phyloP scores from a whole-genome alignment of 64 coral and sea anemone species.

The Montipora efflorescens region DNA sequence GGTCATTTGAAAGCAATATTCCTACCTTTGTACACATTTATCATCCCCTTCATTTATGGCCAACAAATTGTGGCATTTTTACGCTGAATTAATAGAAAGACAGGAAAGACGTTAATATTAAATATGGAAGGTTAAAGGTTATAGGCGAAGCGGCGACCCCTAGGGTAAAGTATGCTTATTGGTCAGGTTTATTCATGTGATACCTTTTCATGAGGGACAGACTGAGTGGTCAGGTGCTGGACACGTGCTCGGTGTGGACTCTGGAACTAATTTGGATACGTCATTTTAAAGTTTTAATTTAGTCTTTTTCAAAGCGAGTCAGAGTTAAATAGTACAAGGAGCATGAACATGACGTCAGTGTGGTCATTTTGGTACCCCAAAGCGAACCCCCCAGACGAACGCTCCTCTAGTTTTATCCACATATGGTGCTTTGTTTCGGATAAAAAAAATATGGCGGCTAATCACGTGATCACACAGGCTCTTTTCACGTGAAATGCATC shows the following conservation, averaged over 20 bases:
- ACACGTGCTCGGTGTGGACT: conserved; percentile 30
- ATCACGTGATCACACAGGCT: too few species aligned
- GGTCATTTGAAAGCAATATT: neutral
- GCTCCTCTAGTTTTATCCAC: too few species aligned
- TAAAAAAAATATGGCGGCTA: too few species aligned
- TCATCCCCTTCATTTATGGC: conserved; percentile 40
- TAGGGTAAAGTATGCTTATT: neutral
- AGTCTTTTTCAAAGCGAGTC: too few species aligned
- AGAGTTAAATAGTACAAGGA: too few species aligned
- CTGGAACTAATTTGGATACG: neutral
- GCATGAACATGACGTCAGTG: too few species aligned
- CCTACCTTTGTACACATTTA: conserved; percentile 21
- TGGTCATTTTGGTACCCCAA: too few species aligned
- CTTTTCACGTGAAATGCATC: too few species aligned
- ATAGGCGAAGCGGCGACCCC: neutral
- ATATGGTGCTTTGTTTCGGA: too few species aligned
- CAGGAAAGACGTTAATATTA: conserved; percentile 29
- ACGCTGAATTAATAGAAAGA: conserved; percentile 25
- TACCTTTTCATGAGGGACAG: neutral
- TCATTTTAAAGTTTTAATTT: too few species aligned
- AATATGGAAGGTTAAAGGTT: neutral
- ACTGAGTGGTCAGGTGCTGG: conserved; percentile 12
- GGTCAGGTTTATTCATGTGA: conserved; percentile 6
- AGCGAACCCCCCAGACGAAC: too few species aligned
- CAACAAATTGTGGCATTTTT: conserved; percentile 62